phyloP scores from a whole-genome alignment of 2,113 vertebrate genomes.

The Brevimyrus niger region DNA sequence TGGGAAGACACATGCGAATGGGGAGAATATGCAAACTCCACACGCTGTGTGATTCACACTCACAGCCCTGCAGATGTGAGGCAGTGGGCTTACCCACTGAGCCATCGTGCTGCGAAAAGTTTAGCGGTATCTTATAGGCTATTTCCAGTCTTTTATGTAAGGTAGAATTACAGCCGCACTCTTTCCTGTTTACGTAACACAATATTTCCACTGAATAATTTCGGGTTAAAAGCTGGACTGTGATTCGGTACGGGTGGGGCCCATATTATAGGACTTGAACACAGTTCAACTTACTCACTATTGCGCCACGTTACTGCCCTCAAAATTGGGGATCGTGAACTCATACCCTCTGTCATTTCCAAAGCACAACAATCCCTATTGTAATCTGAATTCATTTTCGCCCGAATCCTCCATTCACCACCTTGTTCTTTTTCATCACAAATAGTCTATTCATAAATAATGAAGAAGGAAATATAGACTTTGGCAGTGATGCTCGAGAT shows the following conservation, averaged over 20 bases:
- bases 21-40: background rate
- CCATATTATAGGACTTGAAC: background rate
- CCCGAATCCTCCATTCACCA: background rate
- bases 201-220: background rate
- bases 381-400: background rate
- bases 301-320: background rate
- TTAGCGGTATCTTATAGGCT: background rate
- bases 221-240: background rate
- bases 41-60: background rate
- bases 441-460: constrained; percentile 6
- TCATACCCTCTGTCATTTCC: background rate
- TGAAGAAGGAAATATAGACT: constrained; percentile 8
- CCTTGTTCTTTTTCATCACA: constrained; percentile 9
- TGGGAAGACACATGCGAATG: background rate
- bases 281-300: background rate
- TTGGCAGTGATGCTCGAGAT: background rate
- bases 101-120: background rate
- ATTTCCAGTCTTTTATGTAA: background rate
- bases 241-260: background rate
- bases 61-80: background rate
- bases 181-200: background rate
- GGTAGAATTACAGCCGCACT: background rate
- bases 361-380: background rate
- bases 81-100: background rate
- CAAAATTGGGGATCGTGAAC: background rate